phyloP scores from a whole-genome alignment of 2,113 vertebrate genomes.

The Oncorhynchus keta region DNA sequence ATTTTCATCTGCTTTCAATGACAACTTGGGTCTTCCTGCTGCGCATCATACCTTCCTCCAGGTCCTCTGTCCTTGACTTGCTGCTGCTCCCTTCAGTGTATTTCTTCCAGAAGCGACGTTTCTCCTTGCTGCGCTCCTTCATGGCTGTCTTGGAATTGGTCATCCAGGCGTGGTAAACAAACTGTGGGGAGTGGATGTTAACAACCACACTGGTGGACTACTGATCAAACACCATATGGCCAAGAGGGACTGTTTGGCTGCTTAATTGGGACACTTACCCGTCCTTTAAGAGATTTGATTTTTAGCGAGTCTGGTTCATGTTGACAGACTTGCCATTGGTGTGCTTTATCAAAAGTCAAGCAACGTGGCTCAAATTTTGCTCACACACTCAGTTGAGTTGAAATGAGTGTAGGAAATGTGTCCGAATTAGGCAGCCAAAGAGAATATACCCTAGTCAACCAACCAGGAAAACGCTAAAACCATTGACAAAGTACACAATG shows the following conservation, averaged over 20 bases:
- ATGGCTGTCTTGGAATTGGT: slow-evolving; percentile 92
- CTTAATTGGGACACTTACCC: not conserved
- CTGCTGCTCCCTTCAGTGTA: slow-evolving; percentile 49
- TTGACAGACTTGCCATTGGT: not conserved
- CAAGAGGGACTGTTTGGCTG: not conserved
- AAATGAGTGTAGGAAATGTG: not conserved
- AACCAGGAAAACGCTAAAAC: not conserved
- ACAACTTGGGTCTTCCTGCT: not conserved
- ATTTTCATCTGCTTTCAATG: not conserved
- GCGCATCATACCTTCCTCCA: slow-evolving; percentile 69
- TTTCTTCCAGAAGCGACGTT: slow-evolving; percentile 66
- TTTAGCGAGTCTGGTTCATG: not conserved
- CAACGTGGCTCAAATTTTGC: too few species aligned
- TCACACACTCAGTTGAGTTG: not conserved
- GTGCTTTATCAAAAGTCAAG: too few species aligned
- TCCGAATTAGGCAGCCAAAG: not conserved
- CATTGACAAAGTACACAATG: slow-evolving; percentile 18
- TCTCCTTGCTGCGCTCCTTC: slow-evolving; percentile 81
- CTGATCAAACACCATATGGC: too few species aligned
- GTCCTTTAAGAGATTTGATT: not conserved
- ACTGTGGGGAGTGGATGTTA: slow-evolving; percentile 65
- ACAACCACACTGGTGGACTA: not conserved
- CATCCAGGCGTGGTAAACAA: slow-evolving; percentile 95
- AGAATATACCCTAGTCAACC: not conserved
- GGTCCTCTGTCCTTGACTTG: slow-evolving; percentile 54